Base-by-base conservation (phyloP, 1,140 invertebrate species). In the Drosophila seguyi region DNA sequence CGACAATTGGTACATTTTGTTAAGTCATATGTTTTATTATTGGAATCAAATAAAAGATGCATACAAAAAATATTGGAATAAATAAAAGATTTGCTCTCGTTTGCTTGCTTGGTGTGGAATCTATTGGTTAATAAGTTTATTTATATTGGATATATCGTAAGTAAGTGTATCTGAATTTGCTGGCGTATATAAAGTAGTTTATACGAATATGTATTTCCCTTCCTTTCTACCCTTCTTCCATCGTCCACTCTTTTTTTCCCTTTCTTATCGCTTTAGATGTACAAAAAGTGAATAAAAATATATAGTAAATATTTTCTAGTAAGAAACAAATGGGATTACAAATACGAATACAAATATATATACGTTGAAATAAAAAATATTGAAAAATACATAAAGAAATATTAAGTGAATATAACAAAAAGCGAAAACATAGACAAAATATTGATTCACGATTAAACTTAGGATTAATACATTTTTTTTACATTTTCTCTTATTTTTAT, bases 391-490 rank as follows among this genome's bases (percentile, higher is more conserved):
- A 29, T 41, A 55, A 56, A 52, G 68, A 48, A 52, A 44, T 44
- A 57, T 34, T n/a, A 22, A 36, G 45, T 34, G 53, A 56, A 66
- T 29, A 66, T 36, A 61, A 68, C 50, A 47, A 79, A 53, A 67
- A 42, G 50, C 34, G 50, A 69, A 77, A 81, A 73, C 71, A 87
- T 75, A 87, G 78, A 72, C 47, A 76, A 71, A 55, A 39, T 62
- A 72, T 69, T 88, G 75, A 53, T 87, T 90, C 67, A 78, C 73
- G 57, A 72, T 71, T 71, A 88, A 87, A 88, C 83, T 81, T 87
- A 90, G 22, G 48, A 48, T 45, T 69, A 87, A 55, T 74, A 79
- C 50, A 73, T 68, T 81, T 71, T 39, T 81, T 60, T 69, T 36
- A 2, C 42, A 16, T 83, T 80, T 83, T 79, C 22, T 53, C 7